Evolutionary conservation across 1,140 invertebrate species (phyloP).

Genomic region (Ceratosolen solmsi): DNA sequence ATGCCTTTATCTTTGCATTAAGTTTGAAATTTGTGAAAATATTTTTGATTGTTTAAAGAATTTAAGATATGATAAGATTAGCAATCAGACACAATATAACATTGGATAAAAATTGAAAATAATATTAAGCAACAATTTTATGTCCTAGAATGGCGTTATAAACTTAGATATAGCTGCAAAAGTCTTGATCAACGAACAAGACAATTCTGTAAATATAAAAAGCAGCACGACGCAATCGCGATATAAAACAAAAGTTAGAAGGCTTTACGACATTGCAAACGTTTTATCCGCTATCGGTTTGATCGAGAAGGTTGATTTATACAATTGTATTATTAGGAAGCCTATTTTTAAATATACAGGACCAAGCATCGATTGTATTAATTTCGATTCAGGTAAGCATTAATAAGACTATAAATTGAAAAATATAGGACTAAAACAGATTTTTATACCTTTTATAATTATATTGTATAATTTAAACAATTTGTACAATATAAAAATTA

Average conservation of each 20-base stretch:
- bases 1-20: too few species aligned
- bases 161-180: conserved; percentile 81
- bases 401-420: conserved; percentile 13
- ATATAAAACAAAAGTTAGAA: conserved; percentile 79
- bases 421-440: conserved; percentile 1
- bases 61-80: too few species aligned
- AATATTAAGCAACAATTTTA: conserved; percentile 41
- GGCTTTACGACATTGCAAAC: conserved; percentile 85
- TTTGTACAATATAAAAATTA: too few species aligned
- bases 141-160: conserved; percentile 77
- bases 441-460: conserved; percentile 9
- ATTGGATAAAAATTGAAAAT: background rate
- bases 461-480: background rate
- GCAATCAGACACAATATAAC: too few species aligned
- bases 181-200: conserved; percentile 76
- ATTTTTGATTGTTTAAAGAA: too few species aligned
- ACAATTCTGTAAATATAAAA: conserved; percentile 65
- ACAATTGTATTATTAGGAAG: conserved; percentile 76
- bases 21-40: too few species aligned
- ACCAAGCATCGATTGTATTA: conserved; percentile 67
- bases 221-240: conserved; percentile 69
- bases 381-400: conserved; percentile 49
- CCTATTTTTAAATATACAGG: conserved; percentile 82
- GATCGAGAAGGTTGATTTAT: conserved; percentile 78
- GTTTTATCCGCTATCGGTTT: conserved; percentile 81